Base-by-base conservation (phyloP, 30 jellyfish, hydroid and myxozoan genomes). In the Cassiopea xamachana region DNA sequence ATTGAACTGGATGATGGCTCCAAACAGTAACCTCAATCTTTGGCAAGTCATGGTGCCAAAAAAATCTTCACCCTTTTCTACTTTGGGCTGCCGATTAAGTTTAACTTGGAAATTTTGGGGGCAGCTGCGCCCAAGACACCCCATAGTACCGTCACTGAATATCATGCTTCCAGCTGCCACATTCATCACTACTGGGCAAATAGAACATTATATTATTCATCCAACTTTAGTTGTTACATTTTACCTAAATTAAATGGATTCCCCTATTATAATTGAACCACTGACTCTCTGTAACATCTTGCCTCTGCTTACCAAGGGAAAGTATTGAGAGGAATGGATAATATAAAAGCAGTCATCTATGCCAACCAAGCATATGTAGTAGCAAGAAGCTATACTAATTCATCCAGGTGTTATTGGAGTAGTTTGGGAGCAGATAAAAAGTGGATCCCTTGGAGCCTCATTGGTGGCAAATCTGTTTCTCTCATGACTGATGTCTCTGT, bases 401-500 rank as follows among this genome's bases (percentile, higher is more conserved):
- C 92, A n/a, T 94, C 98, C 1, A 73, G 70, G 68, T 83, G 89
- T 14, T 90, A 74, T 69, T 90, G 98, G 97, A 91, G 97, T 72
- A 59, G 88, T 45, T 47, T 87, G 62, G 89, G 82, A 18, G 82
- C 47, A 3, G 71, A 46, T 48, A 83, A 75, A 2, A 84, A 71
- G 44, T 84, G 89, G 94, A 50, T 87, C 15, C 14, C 88, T 3
- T 94, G 97, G 97, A 74, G 81, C 48, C 80, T 81, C 71, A 50
- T 94, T 75, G 98, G 98, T 70, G 96, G 96, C 27, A 82, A 78
- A 59, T 79, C 97, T 49, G 90, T 64, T 12, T 69, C 85, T 43
- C 79, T 91, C 47, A 48, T 80, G 87, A 94, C 98, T 39, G 98
- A 94, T 90, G 98, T 86, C 1, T 92, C 98, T 27, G 84, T 94